These are phyloP conservation scores for Ectemnius continuus DNA, from an alignment of 2,888 invertebrate species.

Conservation along the genomic window DNA sequence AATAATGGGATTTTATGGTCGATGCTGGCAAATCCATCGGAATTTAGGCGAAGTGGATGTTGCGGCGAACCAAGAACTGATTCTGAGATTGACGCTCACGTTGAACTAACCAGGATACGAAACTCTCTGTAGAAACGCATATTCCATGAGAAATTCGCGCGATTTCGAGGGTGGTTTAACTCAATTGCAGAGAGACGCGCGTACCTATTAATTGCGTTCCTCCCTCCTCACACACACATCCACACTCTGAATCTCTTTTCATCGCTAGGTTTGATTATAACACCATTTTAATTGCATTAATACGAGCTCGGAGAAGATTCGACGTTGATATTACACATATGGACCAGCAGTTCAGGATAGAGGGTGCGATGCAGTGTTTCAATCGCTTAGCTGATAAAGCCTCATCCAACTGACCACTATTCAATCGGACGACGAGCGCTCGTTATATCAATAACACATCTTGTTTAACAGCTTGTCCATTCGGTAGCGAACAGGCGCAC, in stretches of 20 bases:
- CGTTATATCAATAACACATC: constrained; percentile 16
- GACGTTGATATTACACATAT: constrained; percentile 43
- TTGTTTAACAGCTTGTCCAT: too few relatives aligned
- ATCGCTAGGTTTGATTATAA: constrained; percentile 45
- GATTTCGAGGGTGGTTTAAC: constrained; percentile 43
- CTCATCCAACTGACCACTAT: constrained; percentile 28
- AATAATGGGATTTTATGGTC: too few relatives aligned
- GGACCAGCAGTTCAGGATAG: constrained; percentile 26
- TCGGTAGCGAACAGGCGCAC: too few relatives aligned
- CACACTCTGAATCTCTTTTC: too few relatives aligned
- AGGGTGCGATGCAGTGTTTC: constrained; percentile 15
- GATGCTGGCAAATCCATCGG: too few relatives aligned
- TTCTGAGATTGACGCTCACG: neutral
- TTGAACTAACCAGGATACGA: constrained; percentile 1
- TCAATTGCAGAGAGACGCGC: constrained; percentile 32
- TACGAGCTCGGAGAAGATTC: constrained; percentile 37
- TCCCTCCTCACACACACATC: neutral
- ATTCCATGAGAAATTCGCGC: constrained; percentile 18
- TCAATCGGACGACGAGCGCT: constrained; percentile 8
- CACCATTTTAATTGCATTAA: constrained; percentile 57
- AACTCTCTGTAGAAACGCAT: too few relatives aligned
- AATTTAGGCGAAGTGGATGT: neutral
- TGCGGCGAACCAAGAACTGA: neutral
- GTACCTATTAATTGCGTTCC: constrained; percentile 50
- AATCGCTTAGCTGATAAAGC: constrained; percentile 37